phyloP scores from a whole-genome alignment of 2,888 invertebrate species.

The Cinara cedri region DNA sequence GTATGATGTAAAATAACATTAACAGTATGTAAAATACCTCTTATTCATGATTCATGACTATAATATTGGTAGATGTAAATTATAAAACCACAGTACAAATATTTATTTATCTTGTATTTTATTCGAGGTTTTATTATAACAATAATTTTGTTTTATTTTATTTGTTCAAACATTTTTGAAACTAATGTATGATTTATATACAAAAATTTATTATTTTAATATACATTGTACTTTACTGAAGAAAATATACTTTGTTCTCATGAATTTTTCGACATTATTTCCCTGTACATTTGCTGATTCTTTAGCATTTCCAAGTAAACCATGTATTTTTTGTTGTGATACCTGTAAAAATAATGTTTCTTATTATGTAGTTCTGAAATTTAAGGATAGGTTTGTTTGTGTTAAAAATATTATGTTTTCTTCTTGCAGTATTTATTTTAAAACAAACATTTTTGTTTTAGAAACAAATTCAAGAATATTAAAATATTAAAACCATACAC shows the following conservation, averaged over 20 bases:
- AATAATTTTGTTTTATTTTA: conserved; percentile 16
- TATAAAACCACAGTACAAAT: not conserved
- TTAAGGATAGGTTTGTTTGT: not conserved
- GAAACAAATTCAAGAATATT: no score
- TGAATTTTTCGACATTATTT: conserved; percentile 68
- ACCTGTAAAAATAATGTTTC: conserved; percentile 65
- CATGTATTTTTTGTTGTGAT: conserved; percentile 81
- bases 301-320: conserved; percentile 83
- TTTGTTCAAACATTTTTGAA: conserved; percentile 10
- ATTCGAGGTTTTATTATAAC: conserved; percentile 4
- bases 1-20: conserved; percentile 19
- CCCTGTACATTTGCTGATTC: conserved; percentile 76
- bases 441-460: no score
- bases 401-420: no score
- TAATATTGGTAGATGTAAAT: not conserved
- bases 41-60: not conserved
- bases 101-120: not conserved
- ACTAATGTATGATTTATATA: conserved; percentile 4
- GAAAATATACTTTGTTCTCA: conserved; percentile 18
- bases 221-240: conserved; percentile 14
- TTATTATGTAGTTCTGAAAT: not conserved
- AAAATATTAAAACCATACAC: no score
- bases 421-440: no score
- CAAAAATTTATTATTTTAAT: not conserved
- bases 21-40: not conserved